These are phyloP conservation scores for Ameiurus melas DNA, from an alignment of 2,113 vertebrate species.

Conservation along the genomic window DNA sequence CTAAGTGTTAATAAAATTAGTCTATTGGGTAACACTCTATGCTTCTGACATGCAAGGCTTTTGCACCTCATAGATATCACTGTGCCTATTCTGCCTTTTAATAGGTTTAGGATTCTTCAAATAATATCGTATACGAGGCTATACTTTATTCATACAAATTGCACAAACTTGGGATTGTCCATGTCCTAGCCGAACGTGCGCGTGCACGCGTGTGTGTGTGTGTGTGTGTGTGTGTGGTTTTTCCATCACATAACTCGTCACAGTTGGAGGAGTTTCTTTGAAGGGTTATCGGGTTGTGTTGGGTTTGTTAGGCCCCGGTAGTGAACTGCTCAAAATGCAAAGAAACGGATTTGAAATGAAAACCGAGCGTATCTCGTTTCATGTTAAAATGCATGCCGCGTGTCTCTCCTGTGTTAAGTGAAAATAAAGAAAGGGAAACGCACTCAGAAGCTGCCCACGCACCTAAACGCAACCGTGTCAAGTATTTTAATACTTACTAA, in stretches of 20 bases:
- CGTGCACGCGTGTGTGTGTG: background rate
- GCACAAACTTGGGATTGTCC: background rate
- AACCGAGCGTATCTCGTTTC: background rate
- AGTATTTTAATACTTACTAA: background rate
- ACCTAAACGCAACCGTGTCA: background rate
- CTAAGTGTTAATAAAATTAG: constrained; percentile 25
- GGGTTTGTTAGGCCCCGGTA: background rate
- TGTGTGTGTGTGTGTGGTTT: background rate
- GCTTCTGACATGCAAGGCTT: background rate
- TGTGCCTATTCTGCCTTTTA: background rate
- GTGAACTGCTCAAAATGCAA: background rate
- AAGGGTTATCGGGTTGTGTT: background rate
- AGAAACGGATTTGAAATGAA: background rate
- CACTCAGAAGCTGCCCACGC: background rate
- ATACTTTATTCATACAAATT: background rate
- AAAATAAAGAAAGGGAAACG: background rate
- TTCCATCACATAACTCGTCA: background rate
- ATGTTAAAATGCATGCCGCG: background rate
- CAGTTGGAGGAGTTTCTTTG: background rate
- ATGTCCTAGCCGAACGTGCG: background rate
- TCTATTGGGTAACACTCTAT: background rate
- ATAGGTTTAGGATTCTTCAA: background rate
- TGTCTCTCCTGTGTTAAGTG: constrained; percentile 1
- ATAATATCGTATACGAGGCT: background rate
- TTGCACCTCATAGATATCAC: background rate